phyloP scores from a whole-genome alignment of 2,113 vertebrate species.

The Phylloscopus trochilus region DNA sequence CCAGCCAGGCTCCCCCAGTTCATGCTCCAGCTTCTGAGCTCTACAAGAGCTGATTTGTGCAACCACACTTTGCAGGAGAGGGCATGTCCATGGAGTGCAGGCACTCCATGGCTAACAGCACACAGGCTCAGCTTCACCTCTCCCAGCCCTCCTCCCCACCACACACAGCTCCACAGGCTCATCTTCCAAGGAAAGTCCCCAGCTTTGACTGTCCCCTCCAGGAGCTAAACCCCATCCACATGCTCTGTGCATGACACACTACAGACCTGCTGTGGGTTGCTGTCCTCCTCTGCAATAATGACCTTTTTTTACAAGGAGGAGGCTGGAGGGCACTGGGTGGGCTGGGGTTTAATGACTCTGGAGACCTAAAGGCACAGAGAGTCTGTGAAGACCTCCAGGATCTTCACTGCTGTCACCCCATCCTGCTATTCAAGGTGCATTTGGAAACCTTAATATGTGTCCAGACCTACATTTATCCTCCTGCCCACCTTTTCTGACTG shows the following conservation, averaged over 20 bases:
- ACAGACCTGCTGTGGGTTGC: background rate
- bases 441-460: background rate
- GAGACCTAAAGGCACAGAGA: background rate
- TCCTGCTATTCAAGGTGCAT: background rate
- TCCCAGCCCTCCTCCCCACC: background rate
- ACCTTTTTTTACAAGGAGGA: background rate
- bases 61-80: background rate
- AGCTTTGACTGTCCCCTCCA: background rate
- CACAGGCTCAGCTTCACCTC: background rate
- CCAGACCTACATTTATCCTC: background rate
- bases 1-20: background rate
- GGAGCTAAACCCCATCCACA: background rate
- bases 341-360: background rate
- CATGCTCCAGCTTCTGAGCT: background rate
- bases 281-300: background rate
- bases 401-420: background rate
- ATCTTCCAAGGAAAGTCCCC: background rate
- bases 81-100: fast-evolving
- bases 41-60: conserved; percentile 12
- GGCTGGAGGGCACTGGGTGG: background rate
- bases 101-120: background rate
- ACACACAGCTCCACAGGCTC: background rate
- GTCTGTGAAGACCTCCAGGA: background rate
- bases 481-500: background rate
- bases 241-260: background rate